Base-by-base conservation (phyloP, 2,888 invertebrate species). In the Phlogophora meticulosa region DNA sequence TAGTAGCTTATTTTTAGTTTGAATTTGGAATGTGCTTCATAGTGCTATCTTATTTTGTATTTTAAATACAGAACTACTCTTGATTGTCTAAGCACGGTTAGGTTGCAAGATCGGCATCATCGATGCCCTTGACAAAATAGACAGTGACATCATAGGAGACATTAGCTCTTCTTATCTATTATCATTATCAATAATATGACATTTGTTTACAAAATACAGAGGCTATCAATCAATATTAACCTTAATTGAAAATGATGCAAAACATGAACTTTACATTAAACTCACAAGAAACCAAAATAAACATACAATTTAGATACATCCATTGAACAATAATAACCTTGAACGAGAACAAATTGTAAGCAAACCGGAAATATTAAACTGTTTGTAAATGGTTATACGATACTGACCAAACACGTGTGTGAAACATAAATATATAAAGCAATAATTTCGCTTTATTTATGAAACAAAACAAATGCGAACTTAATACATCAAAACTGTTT, bases 341-440 rank as follows among this genome's bases (percentile, higher is more conserved):
- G 74, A 78, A 66, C n/a, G 24, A 36, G 46, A 72, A 34, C 63
- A 58, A 69, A 63, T 58, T 42, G 46, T 60, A 65, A 38, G 7
- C 45, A 48, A 72, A 63, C 49, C 68, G 77, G 71, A 82, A 76
- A 77, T 43, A 43, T 72, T 63, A 20, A 36, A 66, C 55, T 70
- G 66, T 82, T 79, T 68, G 34, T 58, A 72, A 72, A 72, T 57
- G 22, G 61, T 63, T 56, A 76, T 42, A 65, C 36, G 57, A 79
- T 52, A 56, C 58, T 45, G 42, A 52, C 46, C 42, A 51, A 79
- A 76, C 57, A 72, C 38, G 61, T 51, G 55, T 58, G 42, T 43
- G 22, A 59, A 82, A 66, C 43, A 58, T 68, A 80, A 72, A 77
- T n/a, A n/a, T n/a, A n/a, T 67, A 77, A 45, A 76, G 34, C 34